Percentiles rank a stretch among this genome's conserved stretches.
phyloP scores from a whole-genome alignment of 2,113 vertebrate genomes.

The Pantherophis guttatus region DNA sequence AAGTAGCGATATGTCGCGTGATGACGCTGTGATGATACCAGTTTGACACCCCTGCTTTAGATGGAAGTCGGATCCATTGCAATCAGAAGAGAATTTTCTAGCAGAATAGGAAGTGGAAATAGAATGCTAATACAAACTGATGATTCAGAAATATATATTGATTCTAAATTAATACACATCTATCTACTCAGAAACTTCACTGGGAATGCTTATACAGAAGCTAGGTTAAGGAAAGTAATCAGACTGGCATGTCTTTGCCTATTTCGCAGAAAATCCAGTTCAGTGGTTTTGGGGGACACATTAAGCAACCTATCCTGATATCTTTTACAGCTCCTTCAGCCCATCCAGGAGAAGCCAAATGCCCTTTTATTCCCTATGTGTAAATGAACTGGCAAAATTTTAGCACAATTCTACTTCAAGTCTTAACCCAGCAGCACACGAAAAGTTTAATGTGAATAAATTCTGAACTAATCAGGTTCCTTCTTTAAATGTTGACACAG shows the following conservation, averaged over 20 bases:
- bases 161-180: not conserved
- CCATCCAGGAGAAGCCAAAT: conserved; percentile 45
- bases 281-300: not conserved
- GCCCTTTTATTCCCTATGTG: conserved; percentile 50
- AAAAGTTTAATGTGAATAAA: conserved; percentile 81
- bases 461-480: conserved; percentile 77
- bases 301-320: not conserved
- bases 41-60: too few species aligned
- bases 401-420: conserved; percentile 71
- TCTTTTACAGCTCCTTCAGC: conserved; percentile 50
- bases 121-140: not conserved
- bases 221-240: not conserved
- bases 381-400: conserved; percentile 62
- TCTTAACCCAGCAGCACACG: conserved; percentile 74
- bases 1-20: too few species aligned
- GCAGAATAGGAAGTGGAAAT: not conserved
- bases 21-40: too few species aligned
- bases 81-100: not conserved
- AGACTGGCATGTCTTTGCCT: not conserved
- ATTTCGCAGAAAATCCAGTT: not conserved
- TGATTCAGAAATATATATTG: not conserved
- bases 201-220: not conserved
- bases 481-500: conserved; percentile 83
- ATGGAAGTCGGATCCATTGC: not conserved
- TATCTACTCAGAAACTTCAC: not conserved